phyloP scores from a whole-genome alignment of 2,888 invertebrate species.

The Hipparchia sbordonii region DNA sequence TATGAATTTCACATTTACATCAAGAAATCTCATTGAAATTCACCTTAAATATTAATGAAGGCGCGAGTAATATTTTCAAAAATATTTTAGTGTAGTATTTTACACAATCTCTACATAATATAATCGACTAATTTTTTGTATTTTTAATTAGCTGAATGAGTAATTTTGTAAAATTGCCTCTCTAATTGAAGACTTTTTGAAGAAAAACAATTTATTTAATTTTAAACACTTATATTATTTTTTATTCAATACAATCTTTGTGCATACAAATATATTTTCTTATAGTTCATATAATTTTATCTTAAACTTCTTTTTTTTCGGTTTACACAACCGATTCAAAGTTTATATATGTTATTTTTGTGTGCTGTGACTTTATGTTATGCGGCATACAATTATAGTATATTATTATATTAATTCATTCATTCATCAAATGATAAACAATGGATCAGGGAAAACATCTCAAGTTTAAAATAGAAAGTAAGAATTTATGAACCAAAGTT shows the following conservation, averaged over 20 bases:
- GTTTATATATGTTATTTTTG: no score
- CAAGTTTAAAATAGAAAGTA: no score
- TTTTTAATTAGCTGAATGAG: neutral
- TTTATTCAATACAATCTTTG: neutral
- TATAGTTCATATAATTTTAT: neutral
- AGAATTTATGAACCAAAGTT: no score
- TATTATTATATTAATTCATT: no score
- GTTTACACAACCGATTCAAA: no score
- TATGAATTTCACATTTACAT: constrained; percentile 29
- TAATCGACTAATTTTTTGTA: constrained; percentile 13
- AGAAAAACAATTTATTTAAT: constrained; percentile 1
- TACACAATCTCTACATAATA: constrained; percentile 5
- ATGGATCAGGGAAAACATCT: no score
- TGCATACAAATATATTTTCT: neutral
- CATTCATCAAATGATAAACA: no score
- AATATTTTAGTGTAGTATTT: constrained; percentile 5
- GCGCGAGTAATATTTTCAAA: constrained; percentile 2
- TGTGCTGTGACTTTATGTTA: no score
- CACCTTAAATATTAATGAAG: constrained; percentile 16
- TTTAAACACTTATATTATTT: neutral
- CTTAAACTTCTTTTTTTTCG: no score
- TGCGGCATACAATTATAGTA: no score
- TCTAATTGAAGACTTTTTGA: neutral
- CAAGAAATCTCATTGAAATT: constrained; percentile 18
- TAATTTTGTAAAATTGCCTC: neutral